Evolutionary conservation across 2,113 vertebrate genomes (phyloP).

Genomic region (Bostrychus sinensis): DNA sequence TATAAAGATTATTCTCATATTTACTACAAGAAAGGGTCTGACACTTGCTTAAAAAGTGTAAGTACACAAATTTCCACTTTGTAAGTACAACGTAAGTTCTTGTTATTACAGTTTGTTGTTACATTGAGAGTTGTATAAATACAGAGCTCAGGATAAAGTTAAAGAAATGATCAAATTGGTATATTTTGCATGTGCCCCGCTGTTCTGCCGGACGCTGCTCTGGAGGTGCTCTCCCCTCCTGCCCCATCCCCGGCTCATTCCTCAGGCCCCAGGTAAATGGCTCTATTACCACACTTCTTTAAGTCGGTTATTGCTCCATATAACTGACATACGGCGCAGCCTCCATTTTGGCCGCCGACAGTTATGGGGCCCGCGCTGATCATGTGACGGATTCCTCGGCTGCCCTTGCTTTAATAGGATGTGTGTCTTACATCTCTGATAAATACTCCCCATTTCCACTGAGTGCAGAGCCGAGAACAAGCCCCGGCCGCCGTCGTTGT

Average conservation of each 20-base stretch:
- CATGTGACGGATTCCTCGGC: constrained; percentile 79
- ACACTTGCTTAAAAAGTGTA: no score
- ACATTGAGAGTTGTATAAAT: no score
- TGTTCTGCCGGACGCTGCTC: background rate
- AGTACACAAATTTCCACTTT: no score
- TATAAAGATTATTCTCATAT: no score
- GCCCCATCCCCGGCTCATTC: constrained; percentile 61
- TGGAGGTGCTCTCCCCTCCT: constrained; percentile 12
- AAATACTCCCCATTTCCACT: constrained; percentile 75
- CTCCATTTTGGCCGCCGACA: constrained; percentile 80
- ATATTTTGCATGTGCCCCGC: no score
- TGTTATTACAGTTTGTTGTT: no score
- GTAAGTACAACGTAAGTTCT: no score
- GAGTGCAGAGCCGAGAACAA: constrained; percentile 63
- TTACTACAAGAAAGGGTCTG: no score
- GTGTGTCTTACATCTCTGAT: constrained; percentile 80
- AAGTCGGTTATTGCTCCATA: constrained; percentile 83
- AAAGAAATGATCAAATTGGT: no score
- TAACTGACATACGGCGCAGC: constrained; percentile 82
- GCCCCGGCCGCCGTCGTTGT: no score
- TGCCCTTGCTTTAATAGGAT: constrained; percentile 85
- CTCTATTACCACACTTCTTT: constrained; percentile 81
- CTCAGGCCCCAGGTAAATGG: constrained; percentile 79
- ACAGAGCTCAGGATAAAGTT: no score
- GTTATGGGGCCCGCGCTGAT: constrained; percentile 80